Base-by-base conservation (phyloP, 2,113 vertebrate species). In the Formicarius rufipectus region DNA sequence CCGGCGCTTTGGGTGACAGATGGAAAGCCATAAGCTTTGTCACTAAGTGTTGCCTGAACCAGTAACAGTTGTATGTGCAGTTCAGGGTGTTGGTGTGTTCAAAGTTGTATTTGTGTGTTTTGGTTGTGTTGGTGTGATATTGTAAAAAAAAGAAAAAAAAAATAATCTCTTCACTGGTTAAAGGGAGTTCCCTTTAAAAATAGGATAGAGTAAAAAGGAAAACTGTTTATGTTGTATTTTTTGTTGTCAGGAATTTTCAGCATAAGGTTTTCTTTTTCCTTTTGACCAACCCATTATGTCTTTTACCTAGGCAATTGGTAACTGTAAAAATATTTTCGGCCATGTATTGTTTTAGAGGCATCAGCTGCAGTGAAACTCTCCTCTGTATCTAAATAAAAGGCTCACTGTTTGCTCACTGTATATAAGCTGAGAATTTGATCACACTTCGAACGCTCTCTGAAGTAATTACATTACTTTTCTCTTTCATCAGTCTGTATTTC, bases 1-100 rank as follows among this genome's bases (percentile, higher is more conserved):
- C 74, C 58, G 93, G 44, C 63, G 55, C 58, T 55, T 35, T 14
- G 63, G 52, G 75, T 66, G 91, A 69, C 95, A 96, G 87, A 95
- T 96, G 93, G 82, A 30, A 85, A 95, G 81, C 87, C 91, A 90
- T 96, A 95, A 94, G 93, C 84, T 96, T 91, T 96, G 84, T 87
- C 84, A 85, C 94, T 39, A 87, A 82, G 91, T 93, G 94, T 93
- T 96, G 90, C 90, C 91, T 73, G 42, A 95, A 74, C 60, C 87
- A 77, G 75, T 91, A 90, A 85, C 91, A 87, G 87, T 91, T 97
- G 91, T 90, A 73, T 85, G 58, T 86, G 63, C 87, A 95, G 91
- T 95, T 96, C 84, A 83, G 89, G 64, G 78, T 75, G 91, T 85
- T 93, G 81, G 56, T 84, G 84, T 33, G 62, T 66, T 84, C 67